Conservation (phyloP, 2,113 vertebrate species). For the Scytalopus superciliaris region DNA sequence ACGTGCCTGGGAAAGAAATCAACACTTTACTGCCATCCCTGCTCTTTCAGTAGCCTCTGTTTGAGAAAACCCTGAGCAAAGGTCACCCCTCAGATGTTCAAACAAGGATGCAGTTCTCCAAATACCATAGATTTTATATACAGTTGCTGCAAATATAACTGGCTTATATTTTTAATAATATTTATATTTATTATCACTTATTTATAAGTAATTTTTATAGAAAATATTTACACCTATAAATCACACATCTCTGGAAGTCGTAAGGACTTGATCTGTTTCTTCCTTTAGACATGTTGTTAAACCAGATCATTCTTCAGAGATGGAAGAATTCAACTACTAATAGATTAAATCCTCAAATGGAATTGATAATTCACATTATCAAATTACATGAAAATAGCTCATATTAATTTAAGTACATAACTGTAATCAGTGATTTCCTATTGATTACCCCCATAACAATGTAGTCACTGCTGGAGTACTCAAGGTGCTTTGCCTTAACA, state of each 20-base stretch:
- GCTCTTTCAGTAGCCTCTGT: background rate
- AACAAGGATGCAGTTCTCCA: background rate
- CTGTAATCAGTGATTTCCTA: background rate
- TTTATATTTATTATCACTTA: background rate
- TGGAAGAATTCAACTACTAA: background rate
- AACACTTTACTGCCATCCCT: accelerated
- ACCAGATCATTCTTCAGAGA: background rate
- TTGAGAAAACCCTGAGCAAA: background rate
- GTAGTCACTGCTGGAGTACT: background rate
- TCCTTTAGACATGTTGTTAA: background rate
- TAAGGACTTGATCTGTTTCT: background rate
- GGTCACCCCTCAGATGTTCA: background rate
- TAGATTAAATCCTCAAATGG: background rate
- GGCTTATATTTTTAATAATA: background rate
- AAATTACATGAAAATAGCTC: background rate
- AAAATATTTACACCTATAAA: too few species aligned
- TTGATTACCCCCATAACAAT: background rate
- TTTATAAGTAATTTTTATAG: background rate
- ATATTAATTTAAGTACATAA: background rate
- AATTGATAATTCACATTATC: background rate
- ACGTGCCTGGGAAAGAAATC: background rate
- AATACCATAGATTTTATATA: background rate
- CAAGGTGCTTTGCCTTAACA: background rate
- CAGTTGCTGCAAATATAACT: background rate
- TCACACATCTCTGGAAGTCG: background rate